Evolutionary conservation across 64 coral and sea anemone species (phyloP), one percentile per base, ranked within the genome.

Genomic region (Anthopleura sola): DNA sequence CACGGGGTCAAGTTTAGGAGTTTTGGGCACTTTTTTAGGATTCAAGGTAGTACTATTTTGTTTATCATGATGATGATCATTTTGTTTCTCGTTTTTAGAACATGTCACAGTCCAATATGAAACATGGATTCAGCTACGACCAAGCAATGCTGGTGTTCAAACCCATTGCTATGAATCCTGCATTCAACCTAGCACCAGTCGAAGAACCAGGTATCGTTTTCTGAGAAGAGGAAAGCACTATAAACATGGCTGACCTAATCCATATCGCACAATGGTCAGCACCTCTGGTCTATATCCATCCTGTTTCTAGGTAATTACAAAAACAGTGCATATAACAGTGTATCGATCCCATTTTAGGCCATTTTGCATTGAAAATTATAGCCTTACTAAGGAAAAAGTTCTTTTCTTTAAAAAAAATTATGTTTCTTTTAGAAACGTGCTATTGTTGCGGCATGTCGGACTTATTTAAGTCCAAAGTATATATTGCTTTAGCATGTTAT

Each of bases 201-300:
- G 94, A 96, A 84, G 94, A 96, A 90, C 94, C 94, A 46, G 87
- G 94, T 44, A 89, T 89, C 84, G 94, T 85, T 36, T 97, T 93
- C 75, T 97, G 37, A 92, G 66, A 7, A 32, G 66, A 4, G 14
- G 28, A 71, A 71, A 71, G 11, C 14, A 71, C 14, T 0, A 15
- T 13, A 71, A 62, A 62, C 58, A 62, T 26, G 19, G 23, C 58
- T 62, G 58, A 31, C 29, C 13, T 12, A 15, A 17, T 34, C 1
- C n/a, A 13, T 16, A 34, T 71, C 1, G 3, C 8, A 14, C 6
- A 71, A 16, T 17, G 15, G 66, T 71, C 66, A 17, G 66, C 2
- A 17, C 31, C 15, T 32, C 9, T 3, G n/a, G 1, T 51, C 1
- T 19, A 71, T 71, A 34, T 71, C 66, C 29, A 71, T n/a, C 66